phyloP scores from a whole-genome alignment of 1,140 invertebrate genomes.

The Micrasema minimum region DNA sequence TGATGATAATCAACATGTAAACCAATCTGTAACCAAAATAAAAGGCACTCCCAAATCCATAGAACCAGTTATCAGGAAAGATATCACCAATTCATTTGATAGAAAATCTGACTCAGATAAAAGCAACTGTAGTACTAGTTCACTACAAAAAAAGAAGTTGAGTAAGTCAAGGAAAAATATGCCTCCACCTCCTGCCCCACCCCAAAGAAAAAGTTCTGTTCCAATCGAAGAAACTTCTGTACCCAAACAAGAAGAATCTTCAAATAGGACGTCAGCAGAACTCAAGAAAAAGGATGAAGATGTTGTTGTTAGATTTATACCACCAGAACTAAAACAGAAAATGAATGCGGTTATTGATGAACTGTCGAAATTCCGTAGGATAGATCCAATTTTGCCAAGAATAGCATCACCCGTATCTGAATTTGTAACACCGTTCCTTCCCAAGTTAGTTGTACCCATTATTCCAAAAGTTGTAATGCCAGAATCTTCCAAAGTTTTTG shows the following conservation, averaged over 20 bases:
- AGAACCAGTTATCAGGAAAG: conserved; percentile 54
- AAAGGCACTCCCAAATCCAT: conserved; percentile 61
- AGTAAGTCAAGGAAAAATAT: conserved; percentile 56
- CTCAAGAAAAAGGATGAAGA: conserved; percentile 50
- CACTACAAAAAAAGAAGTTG: background rate
- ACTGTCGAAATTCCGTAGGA: conserved; percentile 61
- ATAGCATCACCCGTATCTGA: conserved; percentile 53
- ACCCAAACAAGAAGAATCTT: conserved; percentile 10
- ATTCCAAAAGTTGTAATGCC: conserved; percentile 58
- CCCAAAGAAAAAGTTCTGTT: conserved; percentile 8
- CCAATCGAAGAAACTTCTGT: too few species aligned
- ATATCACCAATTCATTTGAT: background rate
- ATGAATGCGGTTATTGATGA: conserved; percentile 70
- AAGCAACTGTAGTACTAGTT: conserved; percentile 1
- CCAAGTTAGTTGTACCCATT: conserved; percentile 59
- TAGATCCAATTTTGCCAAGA: conserved; percentile 57
- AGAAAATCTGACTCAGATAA: background rate
- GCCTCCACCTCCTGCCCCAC: conserved; percentile 64
- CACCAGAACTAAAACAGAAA: conserved; percentile 67
- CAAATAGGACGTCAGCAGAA: conserved; percentile 7
- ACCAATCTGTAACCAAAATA: conserved; percentile 62
- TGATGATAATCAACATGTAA: conserved; percentile 38
- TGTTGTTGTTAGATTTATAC: conserved; percentile 56
- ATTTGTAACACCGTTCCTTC: conserved; percentile 53
- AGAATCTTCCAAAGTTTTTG: conserved; percentile 50